These are phyloP conservation scores for Brotula barbata DNA, from an alignment of 2,797 vertebrate species.

Conservation along the genomic window DNA sequence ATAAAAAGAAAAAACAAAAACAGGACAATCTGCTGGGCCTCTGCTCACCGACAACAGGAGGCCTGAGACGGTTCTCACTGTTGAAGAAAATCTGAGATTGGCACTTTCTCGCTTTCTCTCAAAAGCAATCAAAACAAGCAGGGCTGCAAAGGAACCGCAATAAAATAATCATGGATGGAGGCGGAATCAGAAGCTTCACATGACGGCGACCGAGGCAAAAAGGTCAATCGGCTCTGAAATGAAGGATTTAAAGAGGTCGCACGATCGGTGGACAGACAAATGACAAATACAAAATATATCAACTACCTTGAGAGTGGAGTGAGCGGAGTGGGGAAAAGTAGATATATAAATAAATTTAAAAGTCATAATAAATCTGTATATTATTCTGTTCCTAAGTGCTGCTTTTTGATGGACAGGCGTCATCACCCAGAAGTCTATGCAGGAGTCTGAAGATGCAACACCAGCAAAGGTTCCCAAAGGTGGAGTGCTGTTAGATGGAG, in stretches of 20 bases:
- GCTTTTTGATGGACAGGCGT: conserved; percentile 50
- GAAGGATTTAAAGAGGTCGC: no score
- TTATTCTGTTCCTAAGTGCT: conserved; percentile 52
- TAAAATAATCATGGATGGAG: not conserved
- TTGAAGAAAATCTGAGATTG: conserved; percentile 36
- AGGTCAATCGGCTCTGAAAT: no score
- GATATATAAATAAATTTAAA: conserved; percentile 65
- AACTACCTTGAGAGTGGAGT: conserved; percentile 41
- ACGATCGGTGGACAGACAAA: not conserved
- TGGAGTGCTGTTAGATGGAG: conserved; percentile 35
- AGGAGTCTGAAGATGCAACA: conserved; percentile 32
- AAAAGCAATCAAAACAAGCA: no score
- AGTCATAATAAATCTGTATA: conserved; percentile 59
- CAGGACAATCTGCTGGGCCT: conserved; percentile 33
- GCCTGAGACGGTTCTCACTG: conserved; percentile 43
- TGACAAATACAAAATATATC: conserved; percentile 26
- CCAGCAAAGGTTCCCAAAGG: conserved; percentile 26
- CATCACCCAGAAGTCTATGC: conserved; percentile 54
- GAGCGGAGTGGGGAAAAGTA: conserved; percentile 35
- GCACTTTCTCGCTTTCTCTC: conserved; percentile 41
- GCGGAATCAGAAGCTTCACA: conserved; percentile 17
- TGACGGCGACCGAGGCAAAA: conserved; percentile 26
- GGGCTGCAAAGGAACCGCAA: conserved; percentile 19
- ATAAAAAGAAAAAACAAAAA: conserved; percentile 65
- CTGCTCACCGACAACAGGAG: conserved; percentile 22